Conservation (phyloP, 2,888 invertebrate genomes). For the Tridacna crocea region DNA sequence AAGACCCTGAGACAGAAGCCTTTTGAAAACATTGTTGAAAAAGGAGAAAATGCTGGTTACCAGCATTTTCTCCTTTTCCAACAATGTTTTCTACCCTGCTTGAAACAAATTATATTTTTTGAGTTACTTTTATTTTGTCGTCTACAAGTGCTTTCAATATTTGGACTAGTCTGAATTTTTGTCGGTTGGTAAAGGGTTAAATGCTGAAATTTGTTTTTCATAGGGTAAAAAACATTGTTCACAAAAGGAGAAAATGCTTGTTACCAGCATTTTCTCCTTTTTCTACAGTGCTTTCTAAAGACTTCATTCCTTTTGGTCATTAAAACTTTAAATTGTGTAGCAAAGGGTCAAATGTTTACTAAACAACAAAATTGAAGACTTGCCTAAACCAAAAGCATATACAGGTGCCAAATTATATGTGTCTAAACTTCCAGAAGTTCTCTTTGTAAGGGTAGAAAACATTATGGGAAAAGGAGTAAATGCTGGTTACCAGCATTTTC, state of each 20-base stretch:
- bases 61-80: neutral
- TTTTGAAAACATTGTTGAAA: too few relatives aligned
- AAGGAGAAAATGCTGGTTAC: too few relatives aligned
- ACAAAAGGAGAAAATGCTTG: slow-evolving; percentile 4
- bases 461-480: too few relatives aligned
- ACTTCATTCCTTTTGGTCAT: neutral
- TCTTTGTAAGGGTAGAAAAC: neutral
- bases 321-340: neutral
- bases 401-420: neutral
- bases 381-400: neutral
- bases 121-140: neutral
- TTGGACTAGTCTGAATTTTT: neutral
- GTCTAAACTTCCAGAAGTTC: neutral
- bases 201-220: neutral
- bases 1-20: too few relatives aligned
- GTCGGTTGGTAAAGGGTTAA: neutral
- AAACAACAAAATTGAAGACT: neutral
- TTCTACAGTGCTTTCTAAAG: neutral
- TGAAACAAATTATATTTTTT: neutral
- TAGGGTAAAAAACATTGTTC: neutral
- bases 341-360: neutral
- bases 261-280: neutral
- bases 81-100: neutral
- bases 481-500: too few relatives aligned
- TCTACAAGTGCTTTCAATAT: neutral